Evolutionary conservation across 2,888 invertebrate species (phyloP).

Genomic region (Argyresthia goedartella): DNA sequence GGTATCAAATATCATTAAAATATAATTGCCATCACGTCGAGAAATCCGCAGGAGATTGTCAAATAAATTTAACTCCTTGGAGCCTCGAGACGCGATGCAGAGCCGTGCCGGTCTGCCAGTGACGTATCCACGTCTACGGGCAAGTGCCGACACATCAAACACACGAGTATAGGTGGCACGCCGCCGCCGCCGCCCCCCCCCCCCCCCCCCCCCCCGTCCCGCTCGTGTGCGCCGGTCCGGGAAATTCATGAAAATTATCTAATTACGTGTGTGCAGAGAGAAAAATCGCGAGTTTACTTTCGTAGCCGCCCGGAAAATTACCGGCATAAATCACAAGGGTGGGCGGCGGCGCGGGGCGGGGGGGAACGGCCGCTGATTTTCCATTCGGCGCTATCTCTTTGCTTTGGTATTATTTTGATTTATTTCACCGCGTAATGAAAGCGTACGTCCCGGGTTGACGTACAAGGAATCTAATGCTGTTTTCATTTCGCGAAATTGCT

Average conservation of each 20-base stretch:
- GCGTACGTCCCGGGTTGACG: constrained; percentile 59
- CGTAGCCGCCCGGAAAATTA: constrained; percentile 66
- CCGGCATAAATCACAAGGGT: constrained; percentile 56
- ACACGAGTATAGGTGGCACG: background rate
- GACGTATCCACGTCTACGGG: no score
- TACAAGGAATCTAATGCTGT: constrained; percentile 41
- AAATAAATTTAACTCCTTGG: background rate
- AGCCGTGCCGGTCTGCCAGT: background rate
- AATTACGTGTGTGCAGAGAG: constrained; percentile 63
- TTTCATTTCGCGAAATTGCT: constrained; percentile 41
- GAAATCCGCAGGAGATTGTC: background rate
- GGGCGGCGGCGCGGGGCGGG: constrained; percentile 28
- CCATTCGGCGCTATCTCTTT: constrained; percentile 61
- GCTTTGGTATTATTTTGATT: constrained; percentile 67
- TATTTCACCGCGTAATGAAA: constrained; percentile 63
- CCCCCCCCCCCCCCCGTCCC: background rate
- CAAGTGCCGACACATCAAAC: background rate
- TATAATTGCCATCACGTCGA: background rate
- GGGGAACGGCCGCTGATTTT: constrained; percentile 55
- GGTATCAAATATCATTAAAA: constrained; percentile 4
- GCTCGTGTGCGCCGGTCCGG: constrained; percentile 16
- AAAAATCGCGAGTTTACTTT: constrained; percentile 66
- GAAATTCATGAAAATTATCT: constrained; percentile 60
- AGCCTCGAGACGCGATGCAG: background rate
- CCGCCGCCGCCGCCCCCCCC: no score